phyloP scores from a whole-genome alignment of 2,113 vertebrate genomes.

The Craseonycteris thonglongyai region DNA sequence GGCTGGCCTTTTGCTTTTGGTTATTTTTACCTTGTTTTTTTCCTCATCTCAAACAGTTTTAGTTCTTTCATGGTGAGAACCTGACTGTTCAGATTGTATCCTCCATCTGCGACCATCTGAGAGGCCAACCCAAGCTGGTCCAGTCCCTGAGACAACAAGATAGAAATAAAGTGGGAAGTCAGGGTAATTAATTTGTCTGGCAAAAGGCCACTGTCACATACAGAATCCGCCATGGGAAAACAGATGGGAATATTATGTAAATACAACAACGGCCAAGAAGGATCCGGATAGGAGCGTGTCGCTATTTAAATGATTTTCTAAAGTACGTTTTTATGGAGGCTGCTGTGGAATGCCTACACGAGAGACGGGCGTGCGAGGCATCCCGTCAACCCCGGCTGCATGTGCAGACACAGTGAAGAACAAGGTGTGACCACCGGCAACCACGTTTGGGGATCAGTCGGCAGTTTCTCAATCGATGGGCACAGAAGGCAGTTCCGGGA shows the following conservation, averaged over 20 bases:
- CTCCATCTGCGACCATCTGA: background rate
- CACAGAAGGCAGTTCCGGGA: fast-evolving
- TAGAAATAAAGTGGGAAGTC: background rate
- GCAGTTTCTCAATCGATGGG: fast-evolving
- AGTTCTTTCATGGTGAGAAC: background rate
- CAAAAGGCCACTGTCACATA: constrained; percentile 36
- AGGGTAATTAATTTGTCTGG: constrained; percentile 1
- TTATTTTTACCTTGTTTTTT: background rate
- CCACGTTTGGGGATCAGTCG: background rate
- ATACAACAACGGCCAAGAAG: background rate
- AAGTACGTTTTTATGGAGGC: background rate
- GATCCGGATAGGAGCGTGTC: background rate
- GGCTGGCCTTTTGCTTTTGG: background rate
- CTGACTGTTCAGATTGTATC: too few relatives aligned
- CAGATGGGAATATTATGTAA: constrained; percentile 45
- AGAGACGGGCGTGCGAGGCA: background rate
- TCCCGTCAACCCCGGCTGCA: fast-evolving
- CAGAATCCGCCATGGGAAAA: background rate
- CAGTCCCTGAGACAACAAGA: background rate
- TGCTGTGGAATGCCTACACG: background rate
- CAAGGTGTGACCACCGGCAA: background rate
- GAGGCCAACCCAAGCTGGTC: background rate
- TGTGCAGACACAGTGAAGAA: background rate
- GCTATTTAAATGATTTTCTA: background rate
- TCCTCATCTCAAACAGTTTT: background rate